Base-by-base conservation (phyloP, 2,888 invertebrate species). In the Drosophila mimica region DNA sequence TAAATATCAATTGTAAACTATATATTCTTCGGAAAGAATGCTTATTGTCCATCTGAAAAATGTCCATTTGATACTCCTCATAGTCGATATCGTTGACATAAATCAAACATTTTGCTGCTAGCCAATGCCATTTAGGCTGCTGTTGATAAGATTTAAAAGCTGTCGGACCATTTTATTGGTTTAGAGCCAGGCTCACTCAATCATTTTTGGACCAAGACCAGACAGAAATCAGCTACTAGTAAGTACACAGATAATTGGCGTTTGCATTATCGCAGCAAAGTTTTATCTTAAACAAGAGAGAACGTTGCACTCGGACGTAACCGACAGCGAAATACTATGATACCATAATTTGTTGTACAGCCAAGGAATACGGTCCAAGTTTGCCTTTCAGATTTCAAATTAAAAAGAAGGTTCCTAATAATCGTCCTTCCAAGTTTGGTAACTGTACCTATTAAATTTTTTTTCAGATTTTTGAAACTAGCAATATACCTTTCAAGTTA, bases 21-120 rank as follows among this genome's bases (percentile, higher is more conserved):
- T 20, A 31, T 6, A 33, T 20, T 31, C 11, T 7, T 20, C 13
- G 7, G 31, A 31, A 7, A 31, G 4, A 13, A 13, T 51, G 3
- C 13, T 17, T 30, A 17, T 28, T 67, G 38, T 9, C 25, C n/a
- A 31, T 11, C 60, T 43, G 13, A 43, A 30, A 38, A n/a, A 20
- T 60, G n/a, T 20, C 25, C 43, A 54, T 25, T 48, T 53, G 38
- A 57, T 20, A 31, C 28, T 31, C 31, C n/a, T 8, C 31, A 34
- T 52, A 65, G 48, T 72, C 49, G 40, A 60, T 68, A 69, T 52
- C 67, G 60, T 79, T 83, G 88, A 81, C 86, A 86, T 85, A 83
- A 83, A 88, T 84, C 88, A 88, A 83, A 83, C 76, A 81, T 79
- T 81, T 79, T 72, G 66, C 74, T 84, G 88, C 72, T 86, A 72